These are phyloP conservation scores for Rhinoraja longicauda DNA, from an alignment of 2,797 vertebrate genomes.

Conservation along the genomic window DNA sequence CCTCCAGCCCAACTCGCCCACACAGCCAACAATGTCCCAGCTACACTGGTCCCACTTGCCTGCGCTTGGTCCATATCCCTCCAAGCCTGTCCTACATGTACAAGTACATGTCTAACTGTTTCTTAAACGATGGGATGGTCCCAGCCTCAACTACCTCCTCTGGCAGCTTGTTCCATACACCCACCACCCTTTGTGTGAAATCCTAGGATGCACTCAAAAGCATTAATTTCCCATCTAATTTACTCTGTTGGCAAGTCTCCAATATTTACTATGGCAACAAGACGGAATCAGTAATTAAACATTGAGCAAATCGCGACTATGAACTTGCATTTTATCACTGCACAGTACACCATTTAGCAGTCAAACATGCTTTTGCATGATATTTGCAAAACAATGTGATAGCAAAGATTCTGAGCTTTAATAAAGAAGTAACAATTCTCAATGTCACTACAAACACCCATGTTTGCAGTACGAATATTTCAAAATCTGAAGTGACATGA, in stretches of 20 bases:
- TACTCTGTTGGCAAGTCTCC: background rate
- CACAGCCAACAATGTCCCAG: no score
- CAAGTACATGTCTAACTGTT: no score
- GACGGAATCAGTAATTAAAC: background rate
- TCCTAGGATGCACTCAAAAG: background rate
- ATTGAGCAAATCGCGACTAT: background rate
- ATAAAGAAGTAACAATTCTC: background rate
- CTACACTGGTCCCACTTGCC: no score
- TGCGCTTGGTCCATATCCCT: no score
- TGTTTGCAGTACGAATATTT: background rate
- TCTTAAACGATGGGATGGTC: no score
- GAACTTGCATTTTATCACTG: background rate
- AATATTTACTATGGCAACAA: background rate
- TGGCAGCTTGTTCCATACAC: no score
- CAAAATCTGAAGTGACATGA: background rate
- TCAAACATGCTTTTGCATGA: background rate
- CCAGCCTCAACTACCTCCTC: no score
- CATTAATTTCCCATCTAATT: background rate
- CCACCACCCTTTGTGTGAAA: background rate
- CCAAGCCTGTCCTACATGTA: no score
- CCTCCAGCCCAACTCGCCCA: no score
- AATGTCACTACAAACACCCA: background rate
- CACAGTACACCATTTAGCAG: background rate
- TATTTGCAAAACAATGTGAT: background rate
- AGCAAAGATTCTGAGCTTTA: background rate